A percentile compares a stretch with the other conserved stretches of the same genome.
These are phyloP conservation scores for Hylia prasina DNA, from an alignment of 2,113 vertebrate genomes.

Conservation along the genomic window DNA sequence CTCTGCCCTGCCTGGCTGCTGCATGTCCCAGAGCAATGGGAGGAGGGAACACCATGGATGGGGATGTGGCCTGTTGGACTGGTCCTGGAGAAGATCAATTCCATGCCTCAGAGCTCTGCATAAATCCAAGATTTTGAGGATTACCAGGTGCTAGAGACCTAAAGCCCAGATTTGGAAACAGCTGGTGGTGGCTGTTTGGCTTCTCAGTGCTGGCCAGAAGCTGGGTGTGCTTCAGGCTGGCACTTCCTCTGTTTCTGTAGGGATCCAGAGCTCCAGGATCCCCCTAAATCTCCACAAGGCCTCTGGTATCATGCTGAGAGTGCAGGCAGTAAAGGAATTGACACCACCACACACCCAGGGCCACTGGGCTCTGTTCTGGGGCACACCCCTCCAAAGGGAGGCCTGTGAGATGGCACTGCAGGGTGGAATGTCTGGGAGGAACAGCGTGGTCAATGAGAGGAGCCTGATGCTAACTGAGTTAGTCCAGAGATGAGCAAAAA, in stretches of 20 bases:
- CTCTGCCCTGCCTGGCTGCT: background rate
- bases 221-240: background rate
- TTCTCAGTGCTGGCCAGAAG: background rate
- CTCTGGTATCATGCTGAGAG: background rate
- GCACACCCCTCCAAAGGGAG: background rate
- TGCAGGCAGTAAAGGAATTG: background rate
- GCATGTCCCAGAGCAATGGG: background rate
- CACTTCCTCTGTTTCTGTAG: fast-evolving
- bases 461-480: background rate
- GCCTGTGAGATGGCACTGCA: background rate
- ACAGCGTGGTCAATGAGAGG: background rate
- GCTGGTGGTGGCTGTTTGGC: background rate
- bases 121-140: background rate
- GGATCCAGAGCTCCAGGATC: background rate
- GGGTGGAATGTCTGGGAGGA: background rate
- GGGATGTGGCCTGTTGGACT: background rate
- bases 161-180: background rate
- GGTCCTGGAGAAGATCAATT: background rate
- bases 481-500: background rate
- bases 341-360: background rate
- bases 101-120: background rate
- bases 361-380: background rate
- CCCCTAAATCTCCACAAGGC: background rate
- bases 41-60: background rate
- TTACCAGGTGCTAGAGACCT: background rate